These are phyloP conservation scores for Oncorhynchus clarkii DNA, from an alignment of 2,113 vertebrate species.

Conservation along the genomic window DNA sequence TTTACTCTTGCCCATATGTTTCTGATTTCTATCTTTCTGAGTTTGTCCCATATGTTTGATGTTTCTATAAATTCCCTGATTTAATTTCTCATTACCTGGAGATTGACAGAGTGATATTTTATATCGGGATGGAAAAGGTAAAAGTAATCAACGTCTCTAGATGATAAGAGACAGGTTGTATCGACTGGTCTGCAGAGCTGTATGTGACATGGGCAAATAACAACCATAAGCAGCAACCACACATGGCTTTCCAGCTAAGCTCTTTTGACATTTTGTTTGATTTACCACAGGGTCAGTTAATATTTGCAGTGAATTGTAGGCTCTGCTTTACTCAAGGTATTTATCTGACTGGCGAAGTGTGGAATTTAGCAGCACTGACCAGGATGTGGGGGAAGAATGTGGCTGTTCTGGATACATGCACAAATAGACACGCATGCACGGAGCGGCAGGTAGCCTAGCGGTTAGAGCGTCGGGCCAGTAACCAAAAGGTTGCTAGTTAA, in stretches of 20 bases:
- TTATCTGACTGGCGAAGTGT: slow-evolving; percentile 10
- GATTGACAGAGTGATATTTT: background rate
- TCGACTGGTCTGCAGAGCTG: background rate
- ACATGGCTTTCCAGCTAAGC: slow-evolving; percentile 55
- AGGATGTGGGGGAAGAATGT: slow-evolving; percentile 22
- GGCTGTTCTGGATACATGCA: too few species aligned
- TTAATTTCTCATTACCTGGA: background rate
- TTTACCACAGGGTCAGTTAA: slow-evolving; percentile 48
- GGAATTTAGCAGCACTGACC: slow-evolving; percentile 1
- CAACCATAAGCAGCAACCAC: slow-evolving; percentile 49
- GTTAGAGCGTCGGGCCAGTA: too few species aligned
- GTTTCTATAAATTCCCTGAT: background rate
- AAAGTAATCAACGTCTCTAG: background rate
- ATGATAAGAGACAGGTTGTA: background rate
- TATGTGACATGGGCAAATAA: slow-evolving; percentile 40
- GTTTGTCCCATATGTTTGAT: slow-evolving; percentile 42
- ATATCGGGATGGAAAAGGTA: background rate
- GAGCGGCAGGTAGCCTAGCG: background rate
- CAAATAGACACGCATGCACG: background rate
- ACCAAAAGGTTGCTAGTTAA: too few species aligned
- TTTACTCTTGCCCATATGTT: background rate
- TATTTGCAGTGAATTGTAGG: slow-evolving; percentile 48
- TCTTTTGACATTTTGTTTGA: slow-evolving; percentile 67
- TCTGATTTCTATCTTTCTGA: background rate
- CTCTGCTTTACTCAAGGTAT: slow-evolving; percentile 35